Base-by-base conservation (phyloP, 2,113 vertebrate genomes). In the Sterrhoptilus dennistouni region DNA sequence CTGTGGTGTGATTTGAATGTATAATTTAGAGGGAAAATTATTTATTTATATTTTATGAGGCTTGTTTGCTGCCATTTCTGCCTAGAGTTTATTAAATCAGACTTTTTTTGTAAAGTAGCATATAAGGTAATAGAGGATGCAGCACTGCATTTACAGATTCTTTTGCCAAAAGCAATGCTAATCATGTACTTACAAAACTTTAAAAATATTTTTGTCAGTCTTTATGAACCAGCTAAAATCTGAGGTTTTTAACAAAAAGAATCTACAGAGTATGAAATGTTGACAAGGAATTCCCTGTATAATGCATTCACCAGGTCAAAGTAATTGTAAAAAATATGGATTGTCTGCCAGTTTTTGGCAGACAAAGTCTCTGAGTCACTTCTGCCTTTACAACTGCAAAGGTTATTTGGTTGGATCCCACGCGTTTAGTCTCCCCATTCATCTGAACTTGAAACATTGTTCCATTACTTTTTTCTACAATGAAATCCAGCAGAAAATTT, bases 1-100 rank as follows among this genome's bases (percentile, higher is more conserved):
- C 54, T 61, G 29, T 78, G 78, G 61, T 83, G 85, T 81, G 87
- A 88, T 95, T 77, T 86, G 83, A 82, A 93, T 92, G 87, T 36
- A 92, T 87, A 76, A 86, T 96, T 94, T 64, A 95, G 38, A 79
- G 27, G 59, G 22, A 44, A 80, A 81, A 56, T 79, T 45, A 54
- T 81, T 83, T 94, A 76, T 92, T 56, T 72, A 22, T 90, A 49
- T 92, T 93, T 94, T 72, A 82, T 71, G 65, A 60, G 25, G 38
- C 36, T 63, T 76, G 31, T 59, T 95, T 91, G 25, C 72, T 89
- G 42, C 36, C 47, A 50, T 94, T 94, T 75, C 50, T 95, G 27
- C 31, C 77, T 65, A 53, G 42, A 88, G 17, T 89, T 96, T 92
- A 87, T 90, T 76, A 90, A 89, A 64, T 91, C 9, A 68, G 75